A percentile compares a stretch with the other conserved stretches of the same genome.
Evolutionary conservation across 1,140 invertebrate species (phyloP).

Genomic region (Pogonomyrmex barbatus): DNA sequence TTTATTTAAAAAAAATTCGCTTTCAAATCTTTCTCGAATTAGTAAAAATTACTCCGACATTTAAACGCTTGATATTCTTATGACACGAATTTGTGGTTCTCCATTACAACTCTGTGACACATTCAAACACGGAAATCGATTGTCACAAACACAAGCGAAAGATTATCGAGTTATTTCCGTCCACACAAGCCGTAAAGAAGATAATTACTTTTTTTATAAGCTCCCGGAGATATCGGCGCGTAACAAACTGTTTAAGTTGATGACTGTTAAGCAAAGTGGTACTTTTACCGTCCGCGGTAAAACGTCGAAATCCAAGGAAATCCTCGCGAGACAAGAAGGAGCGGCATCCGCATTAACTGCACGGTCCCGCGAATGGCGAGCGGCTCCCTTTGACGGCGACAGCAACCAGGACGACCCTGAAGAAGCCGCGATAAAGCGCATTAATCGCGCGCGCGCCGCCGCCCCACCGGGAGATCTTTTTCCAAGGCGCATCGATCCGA

Average conservation of each 20-base stretch:
- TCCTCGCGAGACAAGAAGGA: constrained; percentile 49
- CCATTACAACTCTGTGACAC: background rate
- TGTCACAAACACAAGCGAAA: background rate
- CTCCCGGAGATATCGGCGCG: constrained; percentile 19
- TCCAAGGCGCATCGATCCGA: constrained; percentile 77
- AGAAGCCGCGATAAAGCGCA: constrained; percentile 82
- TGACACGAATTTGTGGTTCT: background rate
- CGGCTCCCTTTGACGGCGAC: constrained; percentile 79
- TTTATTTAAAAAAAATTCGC: too few relatives aligned
- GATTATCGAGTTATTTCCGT: constrained; percentile 32
- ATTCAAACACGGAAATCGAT: background rate
- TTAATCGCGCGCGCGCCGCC: constrained; percentile 76
- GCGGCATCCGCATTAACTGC: constrained; percentile 71
- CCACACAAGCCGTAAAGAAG: background rate
- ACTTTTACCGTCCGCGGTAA: constrained; percentile 23
- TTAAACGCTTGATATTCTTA: background rate
- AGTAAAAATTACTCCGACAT: too few relatives aligned
- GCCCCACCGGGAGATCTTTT: constrained; percentile 70
- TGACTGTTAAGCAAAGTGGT: constrained; percentile 41
- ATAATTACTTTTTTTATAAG: constrained; percentile 52
- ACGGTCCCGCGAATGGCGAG: constrained; percentile 59
- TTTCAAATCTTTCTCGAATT: too few relatives aligned
- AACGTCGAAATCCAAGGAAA: constrained; percentile 53
- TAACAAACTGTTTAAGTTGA: constrained; percentile 57
- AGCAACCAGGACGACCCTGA: constrained; percentile 72